Base-by-base conservation (phyloP, 1,140 invertebrate species). In the Eumaeus atala region DNA sequence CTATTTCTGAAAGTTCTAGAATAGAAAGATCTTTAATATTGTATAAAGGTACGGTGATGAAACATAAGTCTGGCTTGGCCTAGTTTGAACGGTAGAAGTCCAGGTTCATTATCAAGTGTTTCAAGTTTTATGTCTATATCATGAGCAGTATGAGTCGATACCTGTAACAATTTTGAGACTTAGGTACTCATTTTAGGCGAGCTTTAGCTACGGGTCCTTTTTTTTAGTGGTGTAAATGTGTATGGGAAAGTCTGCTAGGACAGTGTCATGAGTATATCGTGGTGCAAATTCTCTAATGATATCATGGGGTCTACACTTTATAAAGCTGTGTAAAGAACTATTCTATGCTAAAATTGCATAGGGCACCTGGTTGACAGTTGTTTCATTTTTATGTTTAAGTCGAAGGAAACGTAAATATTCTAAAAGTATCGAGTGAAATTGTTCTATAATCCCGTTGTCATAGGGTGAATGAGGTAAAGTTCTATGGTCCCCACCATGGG, bases 401-500 rank as follows among this genome's bases (percentile, higher is more conserved):
- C 48, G 12, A 1, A 62, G 40, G 14, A 54, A 52, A 5, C 56
- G 51, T 10, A 58, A 21, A 33, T 61, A 60, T 62, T 63, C 58
- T 34, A 67, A 38, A 48, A 66, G 18, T 0, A 57, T 66, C 7
- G n/a, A n/a, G n/a, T n/a, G 55, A 61, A 51, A 66, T 40, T 59
- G 36, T 56, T 67, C 64, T 37, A 64, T 53, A 5, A 54, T 61
- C 1, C 61, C 56, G 12, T 63, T 67, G 12, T 67, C 56, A 48
- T 68, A 61, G 12, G 62, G 60, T 1, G 62, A 59, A 33, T 64
- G 17, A n/a, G 56, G n/a, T 52, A 64, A 28, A 1, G 55, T n/a
- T n/a, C n/a, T n/a, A n/a, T n/a, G n/a, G n/a, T n/a, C n/a, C n/a
- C n/a, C n/a, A n/a, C n/a, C n/a, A n/a, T n/a, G n/a, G n/a, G n/a